Percentiles rank a stretch among this genome's conserved stretches.
Conservation (phyloP, 2,888 invertebrate species). For the Choristoneura rosaceana region DNA sequence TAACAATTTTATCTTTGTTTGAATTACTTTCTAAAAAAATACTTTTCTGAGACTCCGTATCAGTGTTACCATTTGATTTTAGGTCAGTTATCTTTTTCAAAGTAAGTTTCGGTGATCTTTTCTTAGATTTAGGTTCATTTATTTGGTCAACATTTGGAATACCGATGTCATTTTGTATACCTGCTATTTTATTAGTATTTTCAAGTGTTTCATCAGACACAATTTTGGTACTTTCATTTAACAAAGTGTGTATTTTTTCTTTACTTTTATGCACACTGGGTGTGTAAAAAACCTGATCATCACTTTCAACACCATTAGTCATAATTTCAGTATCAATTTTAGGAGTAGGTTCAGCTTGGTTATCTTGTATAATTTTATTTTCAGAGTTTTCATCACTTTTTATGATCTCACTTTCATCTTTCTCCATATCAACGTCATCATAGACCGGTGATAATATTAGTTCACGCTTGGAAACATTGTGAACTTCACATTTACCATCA, state of each 20-base stretch:
- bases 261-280: neutral
- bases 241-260: neutral
- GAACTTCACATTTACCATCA: neutral
- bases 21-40: conserved; percentile 9
- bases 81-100: conserved; percentile 20
- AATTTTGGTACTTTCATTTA: neutral
- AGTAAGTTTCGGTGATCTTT: conserved; percentile 21
- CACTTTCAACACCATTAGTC: neutral
- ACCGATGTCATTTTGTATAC: neutral
- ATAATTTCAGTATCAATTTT: neutral
- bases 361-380: neutral
- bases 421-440: neutral
- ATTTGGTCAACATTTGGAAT: conserved; percentile 4
- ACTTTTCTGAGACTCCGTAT: neutral
- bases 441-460: neutral
- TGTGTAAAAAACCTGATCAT: neutral
- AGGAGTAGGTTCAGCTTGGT: neutral
- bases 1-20: neutral
- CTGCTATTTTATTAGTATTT: conserved; percentile 13
- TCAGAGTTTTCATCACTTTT: neutral
- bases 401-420: neutral
- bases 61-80: neutral
- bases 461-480: neutral
- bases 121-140: conserved; percentile 8
- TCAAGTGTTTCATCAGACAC: neutral